Base-by-base conservation (phyloP, 2,797 vertebrate genomes). In the Loriculus beryllinus region DNA sequence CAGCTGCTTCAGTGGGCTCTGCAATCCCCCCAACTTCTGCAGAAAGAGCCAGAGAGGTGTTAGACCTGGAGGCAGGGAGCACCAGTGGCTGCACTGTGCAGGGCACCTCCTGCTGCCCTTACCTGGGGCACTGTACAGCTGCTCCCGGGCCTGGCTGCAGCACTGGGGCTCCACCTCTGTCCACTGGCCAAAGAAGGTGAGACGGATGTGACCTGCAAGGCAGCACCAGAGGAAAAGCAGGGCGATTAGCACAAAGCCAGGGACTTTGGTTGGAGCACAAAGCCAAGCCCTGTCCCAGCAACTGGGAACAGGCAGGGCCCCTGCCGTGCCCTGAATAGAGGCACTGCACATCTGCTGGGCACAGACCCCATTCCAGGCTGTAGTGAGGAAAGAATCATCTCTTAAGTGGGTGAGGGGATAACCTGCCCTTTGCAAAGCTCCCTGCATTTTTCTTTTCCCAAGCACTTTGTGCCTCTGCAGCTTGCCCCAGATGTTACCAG, bases 171-270 rank as follows among this genome's bases (percentile, higher is more conserved):
- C 99, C 95, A 99, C 99, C 62, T 99, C 99, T n/a, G 99, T 98
- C 99, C 99, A 99, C 96, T 99, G 99, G 92, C 99, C 99, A 89
- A 99, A 99, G 96, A 99, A 99, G 0, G 99, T 99, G 97, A 99
- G 98, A 93, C 98, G 98, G 87, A 98, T 91, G 10, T 99, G 99
- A 96, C 99, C 99, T 99, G 97, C 70, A 76, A 83, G 47, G 59
- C 51, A 88, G 68, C 75, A 90, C 49, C 79, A 78, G 47, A 47
- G 47, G 35, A 81, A 76, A 76, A 60, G 37, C 47, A 72, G 26
- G 47, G 42, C 49, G 26, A 20, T 91, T 33, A 92, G 52, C 56
- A 47, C 49, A 68, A 59, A 67, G 52, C 37, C 7, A 63, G 31
- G 14, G 28, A 29, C 17, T 65, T 19, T 1, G 15, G 26, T 31